Conservation (phyloP, 2,113 vertebrate species). For the Xenopus laevis region DNA sequence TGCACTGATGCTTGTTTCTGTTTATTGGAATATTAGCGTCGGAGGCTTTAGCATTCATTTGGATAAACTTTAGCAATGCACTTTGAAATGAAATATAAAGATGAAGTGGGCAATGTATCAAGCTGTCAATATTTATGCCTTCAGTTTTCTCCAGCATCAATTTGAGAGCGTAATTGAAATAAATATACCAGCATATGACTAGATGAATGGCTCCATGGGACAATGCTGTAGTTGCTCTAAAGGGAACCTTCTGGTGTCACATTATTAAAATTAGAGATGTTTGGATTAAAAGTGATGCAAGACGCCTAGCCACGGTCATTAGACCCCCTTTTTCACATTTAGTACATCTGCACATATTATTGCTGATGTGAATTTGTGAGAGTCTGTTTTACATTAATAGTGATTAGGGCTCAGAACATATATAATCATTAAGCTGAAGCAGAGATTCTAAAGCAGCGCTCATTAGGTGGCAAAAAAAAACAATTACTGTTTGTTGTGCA, state of each 20-base stretch:
- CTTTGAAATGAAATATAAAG: constrained; percentile 17
- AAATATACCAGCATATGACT: constrained; percentile 19
- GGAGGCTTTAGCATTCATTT: not conserved
- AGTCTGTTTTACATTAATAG: too few species aligned
- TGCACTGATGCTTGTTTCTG: not conserved
- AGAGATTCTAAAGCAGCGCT: too few species aligned
- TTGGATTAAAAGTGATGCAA: too few species aligned
- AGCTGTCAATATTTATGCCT: constrained; percentile 32
- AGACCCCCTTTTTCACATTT: too few species aligned
- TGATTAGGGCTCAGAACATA: too few species aligned
- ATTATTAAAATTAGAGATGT: constrained; percentile 1
- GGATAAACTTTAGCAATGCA: constrained; percentile 1
- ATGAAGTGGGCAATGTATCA: constrained; percentile 23
- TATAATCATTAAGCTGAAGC: too few species aligned
- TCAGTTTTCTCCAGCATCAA: constrained; percentile 29
- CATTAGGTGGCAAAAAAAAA: too few species aligned
- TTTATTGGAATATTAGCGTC: not conserved
- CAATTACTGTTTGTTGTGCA: too few species aligned
- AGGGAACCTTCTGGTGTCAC: not conserved
- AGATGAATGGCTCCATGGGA: not conserved
- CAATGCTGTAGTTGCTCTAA: not conserved
- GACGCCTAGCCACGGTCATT: too few species aligned
- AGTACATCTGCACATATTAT: too few species aligned
- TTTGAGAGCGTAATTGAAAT: constrained; percentile 23
- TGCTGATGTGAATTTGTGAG: too few species aligned